Base-by-base conservation (phyloP, 2,113 vertebrate genomes). In the Neogale vison region DNA sequence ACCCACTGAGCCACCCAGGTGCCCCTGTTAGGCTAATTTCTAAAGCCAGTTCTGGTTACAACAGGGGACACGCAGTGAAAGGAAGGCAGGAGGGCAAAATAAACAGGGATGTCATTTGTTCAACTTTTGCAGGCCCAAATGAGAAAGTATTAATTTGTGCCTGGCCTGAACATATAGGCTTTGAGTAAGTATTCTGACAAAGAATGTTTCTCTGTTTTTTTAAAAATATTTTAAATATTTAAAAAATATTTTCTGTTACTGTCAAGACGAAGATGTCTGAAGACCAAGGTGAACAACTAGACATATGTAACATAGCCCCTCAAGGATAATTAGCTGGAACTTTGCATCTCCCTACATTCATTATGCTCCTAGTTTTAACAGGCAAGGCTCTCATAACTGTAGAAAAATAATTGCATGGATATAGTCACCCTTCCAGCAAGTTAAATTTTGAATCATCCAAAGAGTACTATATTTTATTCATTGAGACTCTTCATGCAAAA, bases 391-490 rank as follows among this genome's bases (percentile, higher is more conserved):
- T 88, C 34, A 67, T 83, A 36, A 39, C 67, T 59, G 1, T 76
- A 86, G 52, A 82, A 96, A 95, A 79, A 76, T 67, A 88, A 72
- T 76, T 82, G 12, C n/a, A 29, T 57, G 20, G 3, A 42, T 52
- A 24, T 23, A 95, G 55, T 82, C 21, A 88, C 21, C 69, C 42
- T 88, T 18, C 59, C 26, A 90, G 31, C 15, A 91, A 87, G 36
- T 93, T 79, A 90, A 59, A 88, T 84, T 74, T 90, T 45, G 45
- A 81, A 36, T 65, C 17, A 39, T 23, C 21, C 21, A 39, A 88
- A 96, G 45, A 67, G 39, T 79, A n/a, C 7, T 47, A 20, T 83
- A 52, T 74, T 97, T 92, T 74, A 84, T 90, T 88, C 65, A 81
- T 57, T 90, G 85, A 76, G 42, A 92, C 15, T 50, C 61, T 93